Conservation (phyloP, 2,797 vertebrate genomes). For the Heteromormyrus szaboi region DNA sequence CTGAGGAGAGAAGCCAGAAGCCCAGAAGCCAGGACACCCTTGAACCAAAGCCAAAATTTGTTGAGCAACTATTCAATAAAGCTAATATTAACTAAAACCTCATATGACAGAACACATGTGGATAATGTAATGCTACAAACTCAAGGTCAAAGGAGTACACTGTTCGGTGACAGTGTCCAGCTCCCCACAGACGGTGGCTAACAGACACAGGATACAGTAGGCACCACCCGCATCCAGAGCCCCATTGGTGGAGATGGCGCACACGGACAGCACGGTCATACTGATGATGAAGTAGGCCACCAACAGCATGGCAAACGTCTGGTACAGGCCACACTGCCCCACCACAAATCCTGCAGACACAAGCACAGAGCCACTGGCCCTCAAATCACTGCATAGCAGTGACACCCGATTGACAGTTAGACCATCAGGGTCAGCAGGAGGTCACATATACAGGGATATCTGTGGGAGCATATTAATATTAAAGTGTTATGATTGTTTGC, state of each 20-base stretch:
- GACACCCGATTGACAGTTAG: neutral
- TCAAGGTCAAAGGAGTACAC: neutral
- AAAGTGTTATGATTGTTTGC: neutral
- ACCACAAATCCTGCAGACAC: constrained; percentile 59
- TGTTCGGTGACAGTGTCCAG: neutral
- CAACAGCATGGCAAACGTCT: constrained; percentile 72
- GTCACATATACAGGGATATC: neutral
- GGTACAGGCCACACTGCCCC: constrained; percentile 79
- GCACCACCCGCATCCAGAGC: constrained; percentile 83
- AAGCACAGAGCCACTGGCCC: constrained; percentile 17
- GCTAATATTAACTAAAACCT: neutral
- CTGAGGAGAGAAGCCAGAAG: neutral
- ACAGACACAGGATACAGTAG: constrained; percentile 75
- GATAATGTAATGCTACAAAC: neutral
- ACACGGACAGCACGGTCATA: constrained; percentile 83
- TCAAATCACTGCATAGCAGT: neutral
- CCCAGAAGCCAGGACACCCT: neutral
- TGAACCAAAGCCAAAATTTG: neutral
- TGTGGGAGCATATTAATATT: neutral
- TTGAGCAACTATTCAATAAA: neutral
- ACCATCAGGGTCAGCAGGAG: neutral
- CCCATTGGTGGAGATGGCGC: constrained; percentile 85
- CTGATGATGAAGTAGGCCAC: constrained; percentile 86
- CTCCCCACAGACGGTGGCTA: neutral
- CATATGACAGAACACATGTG: neutral